Conservation (phyloP, 2,888 invertebrate species). For the Blastobasis adustella region DNA sequence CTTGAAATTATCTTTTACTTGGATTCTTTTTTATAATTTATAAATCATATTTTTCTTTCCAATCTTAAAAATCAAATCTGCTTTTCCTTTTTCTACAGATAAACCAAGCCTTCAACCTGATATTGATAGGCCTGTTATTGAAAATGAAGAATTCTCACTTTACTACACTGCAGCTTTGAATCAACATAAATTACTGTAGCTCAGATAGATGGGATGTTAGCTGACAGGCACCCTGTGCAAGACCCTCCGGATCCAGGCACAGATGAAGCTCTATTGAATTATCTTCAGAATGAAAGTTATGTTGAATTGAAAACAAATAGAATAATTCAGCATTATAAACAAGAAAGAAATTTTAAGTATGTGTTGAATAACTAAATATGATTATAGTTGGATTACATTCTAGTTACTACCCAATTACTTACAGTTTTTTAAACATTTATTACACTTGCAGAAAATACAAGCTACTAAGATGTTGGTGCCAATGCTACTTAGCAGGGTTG, state of each 20-base stretch:
- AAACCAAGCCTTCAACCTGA: constrained; percentile 19
- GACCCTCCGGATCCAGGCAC: constrained; percentile 16
- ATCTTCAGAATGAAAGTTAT: constrained; percentile 23
- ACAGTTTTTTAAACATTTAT: not conserved
- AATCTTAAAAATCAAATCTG: constrained; percentile 18
- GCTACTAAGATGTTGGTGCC: constrained; percentile 30
- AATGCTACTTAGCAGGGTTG: constrained; percentile 28
- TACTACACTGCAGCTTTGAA: constrained; percentile 22
- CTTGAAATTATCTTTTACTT: not conserved
- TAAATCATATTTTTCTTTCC: constrained; percentile 8
- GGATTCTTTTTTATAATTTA: not conserved
- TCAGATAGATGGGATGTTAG: constrained; percentile 33
- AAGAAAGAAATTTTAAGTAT: constrained; percentile 30
- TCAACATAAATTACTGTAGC: constrained; percentile 29
- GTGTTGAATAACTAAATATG: constrained; percentile 6
- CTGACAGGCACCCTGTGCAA: constrained; percentile 6
- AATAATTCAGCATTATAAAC: constrained; percentile 20
- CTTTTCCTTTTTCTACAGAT: constrained; percentile 20
- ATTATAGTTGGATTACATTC: too few species aligned
- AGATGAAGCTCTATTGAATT: constrained; percentile 21
- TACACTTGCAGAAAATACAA: constrained; percentile 25
- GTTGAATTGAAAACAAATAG: constrained; percentile 32
- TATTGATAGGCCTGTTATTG: constrained; percentile 26
- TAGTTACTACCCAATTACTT: too few species aligned
- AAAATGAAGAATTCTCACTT: constrained; percentile 36